A percentile compares a stretch with the other conserved stretches of the same genome.
Evolutionary conservation across 2,797 vertebrate genomes (phyloP).

Genomic region (Paguma larvata): DNA sequence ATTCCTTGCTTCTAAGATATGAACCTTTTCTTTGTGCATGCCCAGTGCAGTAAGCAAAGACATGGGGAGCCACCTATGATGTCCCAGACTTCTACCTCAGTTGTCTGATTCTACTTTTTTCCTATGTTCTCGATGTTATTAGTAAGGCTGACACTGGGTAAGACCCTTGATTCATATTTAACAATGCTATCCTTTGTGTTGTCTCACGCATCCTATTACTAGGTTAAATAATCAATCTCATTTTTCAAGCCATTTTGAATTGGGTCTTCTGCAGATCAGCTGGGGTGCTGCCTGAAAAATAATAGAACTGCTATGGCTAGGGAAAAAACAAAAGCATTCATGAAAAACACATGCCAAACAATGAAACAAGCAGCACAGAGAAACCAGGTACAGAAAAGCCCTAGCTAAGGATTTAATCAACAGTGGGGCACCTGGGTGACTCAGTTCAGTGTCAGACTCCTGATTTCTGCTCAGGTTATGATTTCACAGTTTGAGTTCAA

Average conservation of each 20-base stretch:
- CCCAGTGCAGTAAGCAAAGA: not conserved
- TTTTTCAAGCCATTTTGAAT: not conserved
- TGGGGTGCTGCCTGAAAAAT: not conserved
- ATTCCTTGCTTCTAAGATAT: not conserved
- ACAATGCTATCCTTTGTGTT: not conserved
- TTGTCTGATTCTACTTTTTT: not conserved
- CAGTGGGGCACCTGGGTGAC: no score
- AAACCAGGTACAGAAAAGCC: not conserved
- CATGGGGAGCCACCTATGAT: not conserved
- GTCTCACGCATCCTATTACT: not conserved
- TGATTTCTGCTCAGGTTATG: no score
- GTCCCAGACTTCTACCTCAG: not conserved
- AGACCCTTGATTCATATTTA: not conserved
- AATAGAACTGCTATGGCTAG: not conserved
- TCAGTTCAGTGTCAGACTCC: no score
- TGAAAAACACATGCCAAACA: not conserved
- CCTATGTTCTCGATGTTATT: not conserved
- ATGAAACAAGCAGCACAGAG: not conserved
- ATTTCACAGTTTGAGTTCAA: no score
- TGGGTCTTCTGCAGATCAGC: not conserved
- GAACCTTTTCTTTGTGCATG: not conserved
- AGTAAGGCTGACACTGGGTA: not conserved
- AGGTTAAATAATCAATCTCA: not conserved
- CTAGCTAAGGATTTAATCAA: conserved; percentile 13
- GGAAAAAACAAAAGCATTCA: not conserved